A percentile compares a stretch with the other conserved stretches of the same genome.
Evolutionary conservation across 2,797 vertebrate species (phyloP).

Genomic region (Hypotaenidia philippensis): DNA sequence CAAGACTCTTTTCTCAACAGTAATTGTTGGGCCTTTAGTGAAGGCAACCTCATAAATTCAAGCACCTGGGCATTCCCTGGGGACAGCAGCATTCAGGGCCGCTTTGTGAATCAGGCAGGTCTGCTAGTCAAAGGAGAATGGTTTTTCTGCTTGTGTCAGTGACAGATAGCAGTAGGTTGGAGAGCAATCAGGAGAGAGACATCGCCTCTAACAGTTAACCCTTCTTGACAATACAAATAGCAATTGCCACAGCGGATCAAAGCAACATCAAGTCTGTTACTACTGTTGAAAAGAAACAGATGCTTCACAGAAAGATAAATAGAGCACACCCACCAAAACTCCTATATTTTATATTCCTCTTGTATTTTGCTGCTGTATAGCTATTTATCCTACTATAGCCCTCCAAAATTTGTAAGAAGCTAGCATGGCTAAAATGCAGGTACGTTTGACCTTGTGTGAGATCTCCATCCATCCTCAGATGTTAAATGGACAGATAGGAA

Average conservation of each 20-base stretch:
- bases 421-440: not conserved
- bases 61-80: not conserved
- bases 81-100: not conserved
- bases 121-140: not conserved
- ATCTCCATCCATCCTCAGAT: not conserved
- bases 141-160: not conserved
- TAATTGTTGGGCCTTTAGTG: not conserved
- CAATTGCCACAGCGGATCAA: not conserved
- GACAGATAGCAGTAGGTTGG: not conserved
- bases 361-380: not conserved
- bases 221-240: not conserved
- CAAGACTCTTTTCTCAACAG: not conserved
- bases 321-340: not conserved
- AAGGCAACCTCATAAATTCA: not conserved
- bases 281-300: not conserved
- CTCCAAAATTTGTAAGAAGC: not conserved
- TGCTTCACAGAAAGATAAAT: not conserved
- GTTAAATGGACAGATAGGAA: not conserved
- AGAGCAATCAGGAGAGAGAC: accelerated
- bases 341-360: not conserved
- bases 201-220: not conserved
- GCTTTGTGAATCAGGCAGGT: not conserved
- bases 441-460: not conserved
- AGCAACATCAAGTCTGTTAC: not conserved
- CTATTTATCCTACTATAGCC: not conserved